Percentiles rank a stretch among this genome's conserved stretches.
Evolutionary conservation across 1,140 invertebrate genomes (phyloP).

Genomic region (Hycleus phaleratus): DNA sequence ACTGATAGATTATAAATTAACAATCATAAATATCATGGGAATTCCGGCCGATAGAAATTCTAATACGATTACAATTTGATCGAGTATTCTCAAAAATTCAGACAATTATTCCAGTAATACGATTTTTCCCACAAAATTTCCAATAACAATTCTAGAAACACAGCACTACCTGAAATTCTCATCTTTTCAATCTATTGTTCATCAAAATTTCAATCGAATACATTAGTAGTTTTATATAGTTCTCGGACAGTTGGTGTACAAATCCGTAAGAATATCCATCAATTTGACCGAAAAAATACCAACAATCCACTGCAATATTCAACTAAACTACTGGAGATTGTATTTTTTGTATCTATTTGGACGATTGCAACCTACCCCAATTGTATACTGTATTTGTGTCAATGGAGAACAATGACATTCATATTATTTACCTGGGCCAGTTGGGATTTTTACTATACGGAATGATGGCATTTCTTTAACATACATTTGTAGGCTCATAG

Average conservation of each 20-base stretch:
- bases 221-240: constrained; percentile 25
- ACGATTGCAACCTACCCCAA: constrained; percentile 30
- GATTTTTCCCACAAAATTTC: no score
- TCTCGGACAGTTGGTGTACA: constrained; percentile 28
- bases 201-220: constrained; percentile 1
- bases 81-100: no score
- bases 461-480: constrained; percentile 3
- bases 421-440: constrained; percentile 28
- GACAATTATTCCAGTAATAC: no score
- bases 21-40: no score
- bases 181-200: no score
- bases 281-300: constrained; percentile 33
- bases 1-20: no score
- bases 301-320: constrained; percentile 13
- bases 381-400: constrained; percentile 8
- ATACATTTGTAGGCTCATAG: constrained; percentile 4
- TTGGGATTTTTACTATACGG: constrained; percentile 6
- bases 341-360: constrained; percentile 13
- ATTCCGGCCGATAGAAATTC: no score
- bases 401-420: constrained; percentile 24
- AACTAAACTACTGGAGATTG: neutral
- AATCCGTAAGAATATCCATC: constrained; percentile 22
- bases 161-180: no score
- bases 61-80: no score
- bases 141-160: no score